phyloP scores from a whole-genome alignment of 2,888 invertebrate genomes.

The Agrotis exclamationis region DNA sequence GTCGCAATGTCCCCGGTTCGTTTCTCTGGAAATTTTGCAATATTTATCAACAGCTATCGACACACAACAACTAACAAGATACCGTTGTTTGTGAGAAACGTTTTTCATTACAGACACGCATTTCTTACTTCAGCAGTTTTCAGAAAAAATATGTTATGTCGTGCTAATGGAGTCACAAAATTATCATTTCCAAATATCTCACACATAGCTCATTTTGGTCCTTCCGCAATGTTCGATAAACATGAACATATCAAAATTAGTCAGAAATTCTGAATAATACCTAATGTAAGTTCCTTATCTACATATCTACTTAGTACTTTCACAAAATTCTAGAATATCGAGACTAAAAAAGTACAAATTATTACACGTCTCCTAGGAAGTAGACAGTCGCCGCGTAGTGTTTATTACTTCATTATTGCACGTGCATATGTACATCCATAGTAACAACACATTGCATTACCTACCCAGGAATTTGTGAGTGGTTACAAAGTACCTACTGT shows the following conservation, averaged over 20 bases:
- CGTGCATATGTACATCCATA: slow-evolving; percentile 34
- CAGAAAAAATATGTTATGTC: not conserved
- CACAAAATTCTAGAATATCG: slow-evolving; percentile 21
- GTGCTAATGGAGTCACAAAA: slow-evolving; percentile 1
- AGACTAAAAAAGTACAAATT: not conserved
- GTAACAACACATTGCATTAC: slow-evolving; percentile 28
- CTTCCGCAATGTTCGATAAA: slow-evolving; percentile 38
- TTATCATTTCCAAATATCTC: slow-evolving; percentile 8
- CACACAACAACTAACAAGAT: slow-evolving; percentile 40
- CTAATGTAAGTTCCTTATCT: slow-evolving; percentile 22
- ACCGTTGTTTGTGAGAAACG: slow-evolving; percentile 48
- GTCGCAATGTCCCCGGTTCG: slow-evolving; percentile 73
- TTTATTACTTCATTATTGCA: slow-evolving; percentile 30
- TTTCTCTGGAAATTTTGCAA: slow-evolving; percentile 68
- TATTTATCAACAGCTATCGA: slow-evolving; percentile 63
- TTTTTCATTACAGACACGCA: slow-evolving; percentile 20
- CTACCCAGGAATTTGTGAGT: slow-evolving; percentile 20
- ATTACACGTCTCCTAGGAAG: not conserved
- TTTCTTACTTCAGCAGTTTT: slow-evolving; percentile 28
- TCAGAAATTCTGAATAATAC: slow-evolving; percentile 2
- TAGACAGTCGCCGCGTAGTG: slow-evolving; percentile 3
- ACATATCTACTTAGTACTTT: not conserved
- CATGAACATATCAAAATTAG: slow-evolving; percentile 13
- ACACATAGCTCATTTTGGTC: not conserved
- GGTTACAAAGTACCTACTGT: slow-evolving; percentile 7